phyloP scores from a whole-genome alignment of 2,888 invertebrate genomes.

The Dynastes maya region DNA sequence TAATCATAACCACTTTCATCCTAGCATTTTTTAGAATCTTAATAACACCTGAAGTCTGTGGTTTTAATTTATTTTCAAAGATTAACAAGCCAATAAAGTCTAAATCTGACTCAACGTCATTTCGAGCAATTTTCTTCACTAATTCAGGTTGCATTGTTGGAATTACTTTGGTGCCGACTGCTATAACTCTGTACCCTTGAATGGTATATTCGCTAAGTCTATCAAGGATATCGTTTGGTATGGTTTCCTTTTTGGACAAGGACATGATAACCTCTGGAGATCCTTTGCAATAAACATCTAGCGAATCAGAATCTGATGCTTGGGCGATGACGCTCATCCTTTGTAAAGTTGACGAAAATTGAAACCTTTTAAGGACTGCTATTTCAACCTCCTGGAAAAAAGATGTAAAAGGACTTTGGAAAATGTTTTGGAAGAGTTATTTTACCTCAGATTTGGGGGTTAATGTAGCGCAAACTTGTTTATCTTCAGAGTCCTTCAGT shows the following conservation, averaged over 20 bases:
- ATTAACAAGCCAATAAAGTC: conserved; percentile 91
- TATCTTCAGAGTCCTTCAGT: conserved; percentile 83
- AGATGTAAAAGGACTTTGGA: background rate
- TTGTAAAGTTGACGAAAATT: conserved; percentile 89
- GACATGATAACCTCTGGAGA: conserved; percentile 92
- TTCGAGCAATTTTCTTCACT: conserved; percentile 78
- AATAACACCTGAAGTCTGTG: conserved; percentile 88
- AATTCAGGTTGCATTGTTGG: conserved; percentile 67
- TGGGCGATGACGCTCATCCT: conserved; percentile 91
- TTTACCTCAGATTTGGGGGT: conserved; percentile 69
- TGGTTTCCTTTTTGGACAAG: conserved; percentile 80
- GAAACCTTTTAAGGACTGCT: conserved; percentile 81
- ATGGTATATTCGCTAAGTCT: conserved; percentile 88
- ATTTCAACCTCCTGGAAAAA: conserved; percentile 67
- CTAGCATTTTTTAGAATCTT: conserved; percentile 84
- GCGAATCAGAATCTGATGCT: conserved; percentile 80
- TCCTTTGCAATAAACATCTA: conserved; percentile 91
- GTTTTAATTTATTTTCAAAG: conserved; percentile 94
- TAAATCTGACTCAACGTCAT: conserved; percentile 86
- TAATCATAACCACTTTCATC: conserved; percentile 96
- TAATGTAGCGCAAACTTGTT: background rate
- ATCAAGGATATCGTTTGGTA: conserved; percentile 84
- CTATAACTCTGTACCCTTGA: conserved; percentile 94
- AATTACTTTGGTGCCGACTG: conserved; percentile 82
- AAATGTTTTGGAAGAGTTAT: background rate